Evolutionary conservation across 2,113 vertebrate species (phyloP), one percentile per base, ranked within the genome.

Genomic region (Formicarius rufipectus): DNA sequence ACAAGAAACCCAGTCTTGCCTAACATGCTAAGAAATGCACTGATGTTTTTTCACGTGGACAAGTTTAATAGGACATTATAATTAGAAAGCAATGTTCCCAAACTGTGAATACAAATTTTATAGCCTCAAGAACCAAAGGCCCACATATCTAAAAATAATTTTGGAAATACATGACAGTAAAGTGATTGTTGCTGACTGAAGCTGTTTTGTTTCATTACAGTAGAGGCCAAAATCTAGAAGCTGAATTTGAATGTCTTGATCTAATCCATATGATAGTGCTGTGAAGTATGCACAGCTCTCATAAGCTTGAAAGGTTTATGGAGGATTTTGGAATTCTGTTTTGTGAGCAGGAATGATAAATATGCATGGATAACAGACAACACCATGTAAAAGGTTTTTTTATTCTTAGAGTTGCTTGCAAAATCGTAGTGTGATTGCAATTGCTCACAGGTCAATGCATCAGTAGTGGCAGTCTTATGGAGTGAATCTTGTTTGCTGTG

Each of bases 21-120:
- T 71, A 77, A 50, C 6, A 2, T 11, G 2, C 44, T 69, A 83
- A 30, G 30, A 85, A 81, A 72, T 15, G 14, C 59, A n/a, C 39
- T 39, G 9, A 7, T 40, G 8, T 37, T 45, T 42, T 47, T 56
- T 81, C 3, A 37, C 5, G 6, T 0, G 0, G 14, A 23, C 7
- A 92, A 84, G 40, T 58, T 72, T 74, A 80, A 58, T 21, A 68
- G 12, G 24, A 9, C 6, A n/a, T 80, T 80, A 39, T 33, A 23
- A 52, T 4, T 27, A 71, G 55, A 66, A 88, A 90, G 9, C 3
- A 82, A 14, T 50, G 12, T 4, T 87, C 6, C 16, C 58, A 53
- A 55, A 74, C 10, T 19, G 13, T 69, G 58, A 74, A 62, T 52
- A 86, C 15, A 55, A 52, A 28, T 64, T 89, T 92, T 40, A 68